These are phyloP conservation scores for Parazoanthus swiftii DNA, from an alignment of 92 coral and sea anemone species.

Conservation along the genomic window DNA sequence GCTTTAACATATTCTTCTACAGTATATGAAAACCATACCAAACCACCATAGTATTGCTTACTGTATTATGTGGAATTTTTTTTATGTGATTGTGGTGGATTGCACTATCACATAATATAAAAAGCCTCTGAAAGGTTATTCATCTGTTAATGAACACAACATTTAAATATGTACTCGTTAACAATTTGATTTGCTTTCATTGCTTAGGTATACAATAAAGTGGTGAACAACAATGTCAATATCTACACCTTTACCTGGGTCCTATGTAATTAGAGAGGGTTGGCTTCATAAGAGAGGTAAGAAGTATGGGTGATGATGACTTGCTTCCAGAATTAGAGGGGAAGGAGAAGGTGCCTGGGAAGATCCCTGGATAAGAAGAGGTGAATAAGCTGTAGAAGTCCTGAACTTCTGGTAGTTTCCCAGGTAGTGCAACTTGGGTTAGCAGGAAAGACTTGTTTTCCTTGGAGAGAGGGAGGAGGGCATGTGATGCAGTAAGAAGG, in stretches of 20 bases:
- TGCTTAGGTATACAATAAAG: neutral
- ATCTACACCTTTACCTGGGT: slow-evolving; percentile 31
- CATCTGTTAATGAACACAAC: too few relatives aligned
- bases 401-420: too few relatives aligned
- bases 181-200: neutral
- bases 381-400: neutral
- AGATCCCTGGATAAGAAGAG: neutral
- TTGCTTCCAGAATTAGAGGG: neutral
- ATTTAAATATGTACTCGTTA: too few relatives aligned
- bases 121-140: too few relatives aligned
- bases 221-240: slow-evolving; percentile 9
- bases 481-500: too few relatives aligned
- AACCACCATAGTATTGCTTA: too few relatives aligned
- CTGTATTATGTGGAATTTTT: too few relatives aligned
- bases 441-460: neutral
- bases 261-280: slow-evolving; percentile 15
- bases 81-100: too few relatives aligned
- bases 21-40: too few relatives aligned
- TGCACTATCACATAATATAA: too few relatives aligned
- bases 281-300: slow-evolving; percentile 42
- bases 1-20: too few relatives aligned
- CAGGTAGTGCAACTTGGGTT: neutral
- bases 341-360: neutral
- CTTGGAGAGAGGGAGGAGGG: neutral
- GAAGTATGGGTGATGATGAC: neutral